Conservation (phyloP, 1,140 invertebrate species). For the Pogonomyrmex californicus region DNA sequence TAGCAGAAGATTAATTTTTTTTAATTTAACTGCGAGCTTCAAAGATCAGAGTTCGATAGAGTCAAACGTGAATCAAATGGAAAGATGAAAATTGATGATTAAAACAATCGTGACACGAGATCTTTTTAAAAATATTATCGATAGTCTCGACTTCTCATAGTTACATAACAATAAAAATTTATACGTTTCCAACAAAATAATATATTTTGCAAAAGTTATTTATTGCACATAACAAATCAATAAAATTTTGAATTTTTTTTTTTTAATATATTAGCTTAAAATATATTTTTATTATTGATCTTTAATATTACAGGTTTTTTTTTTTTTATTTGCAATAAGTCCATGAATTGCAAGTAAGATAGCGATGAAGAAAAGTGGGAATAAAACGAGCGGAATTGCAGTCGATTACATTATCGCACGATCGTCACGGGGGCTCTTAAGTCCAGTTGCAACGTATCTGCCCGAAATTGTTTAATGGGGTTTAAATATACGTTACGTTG, state of each 20-base stretch:
- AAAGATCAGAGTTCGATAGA: background rate
- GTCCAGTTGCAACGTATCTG: conserved; percentile 65
- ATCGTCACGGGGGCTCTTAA: conserved; percentile 52
- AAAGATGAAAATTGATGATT: conserved; percentile 16
- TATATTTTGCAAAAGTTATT: too few relatives aligned
- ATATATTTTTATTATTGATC: background rate
- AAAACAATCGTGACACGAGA: background rate
- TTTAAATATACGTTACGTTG: conserved; percentile 46
- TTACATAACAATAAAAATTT: background rate
- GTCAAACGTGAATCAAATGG: conserved; percentile 2
- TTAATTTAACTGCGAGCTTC: background rate
- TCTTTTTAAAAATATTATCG: background rate
- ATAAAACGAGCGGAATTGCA: conserved; percentile 12
- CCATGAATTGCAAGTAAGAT: background rate
- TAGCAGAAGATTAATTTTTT: conserved; percentile 17
- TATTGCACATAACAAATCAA: background rate
- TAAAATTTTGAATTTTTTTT: background rate
- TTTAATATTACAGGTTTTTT: background rate
- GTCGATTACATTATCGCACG: conserved; percentile 6
- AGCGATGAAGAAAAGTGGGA: background rate
- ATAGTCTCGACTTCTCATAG: background rate
- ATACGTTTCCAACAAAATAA: too few relatives aligned
- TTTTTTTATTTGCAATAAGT: background rate
- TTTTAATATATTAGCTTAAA: background rate
- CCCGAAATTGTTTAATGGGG: conserved; percentile 54